These are phyloP conservation scores for Diceros bicornis DNA, from an alignment of 2,797 vertebrate species.

Conservation along the genomic window DNA sequence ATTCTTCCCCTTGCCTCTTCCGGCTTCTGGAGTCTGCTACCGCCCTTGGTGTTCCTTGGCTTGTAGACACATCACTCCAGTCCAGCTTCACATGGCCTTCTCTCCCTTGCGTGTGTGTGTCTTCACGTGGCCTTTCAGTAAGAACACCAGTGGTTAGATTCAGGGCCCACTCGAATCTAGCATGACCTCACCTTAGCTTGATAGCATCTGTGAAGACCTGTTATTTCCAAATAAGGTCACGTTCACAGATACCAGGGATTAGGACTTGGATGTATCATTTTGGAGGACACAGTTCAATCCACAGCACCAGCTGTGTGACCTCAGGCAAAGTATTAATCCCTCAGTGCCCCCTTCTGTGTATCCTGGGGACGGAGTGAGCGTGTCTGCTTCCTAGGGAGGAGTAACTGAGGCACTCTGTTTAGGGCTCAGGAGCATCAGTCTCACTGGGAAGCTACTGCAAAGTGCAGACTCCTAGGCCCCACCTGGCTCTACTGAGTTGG, in stretches of 20 bases:
- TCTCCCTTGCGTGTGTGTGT: background rate
- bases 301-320: background rate
- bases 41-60: too few species aligned
- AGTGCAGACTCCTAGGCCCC: background rate
- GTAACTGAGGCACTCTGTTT: fast-evolving
- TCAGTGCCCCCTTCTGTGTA: fast-evolving
- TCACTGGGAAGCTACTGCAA: background rate
- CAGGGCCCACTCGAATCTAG: background rate
- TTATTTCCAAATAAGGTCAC: background rate
- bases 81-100: fast-evolving
- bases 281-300: background rate
- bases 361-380: fast-evolving
- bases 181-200: background rate
- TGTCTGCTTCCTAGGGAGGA: background rate
- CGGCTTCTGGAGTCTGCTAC: background rate
- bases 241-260: background rate
- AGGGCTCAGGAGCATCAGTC: background rate
- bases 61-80: fast-evolving
- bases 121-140: background rate
- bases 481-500: background rate
- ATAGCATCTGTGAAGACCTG: background rate
- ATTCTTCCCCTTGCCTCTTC: background rate
- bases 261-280: background rate
- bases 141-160: background rate
- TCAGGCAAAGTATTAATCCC: too few species aligned